Conservation (phyloP, 2,888 invertebrate species). For the Drosophila fungiperda region DNA sequence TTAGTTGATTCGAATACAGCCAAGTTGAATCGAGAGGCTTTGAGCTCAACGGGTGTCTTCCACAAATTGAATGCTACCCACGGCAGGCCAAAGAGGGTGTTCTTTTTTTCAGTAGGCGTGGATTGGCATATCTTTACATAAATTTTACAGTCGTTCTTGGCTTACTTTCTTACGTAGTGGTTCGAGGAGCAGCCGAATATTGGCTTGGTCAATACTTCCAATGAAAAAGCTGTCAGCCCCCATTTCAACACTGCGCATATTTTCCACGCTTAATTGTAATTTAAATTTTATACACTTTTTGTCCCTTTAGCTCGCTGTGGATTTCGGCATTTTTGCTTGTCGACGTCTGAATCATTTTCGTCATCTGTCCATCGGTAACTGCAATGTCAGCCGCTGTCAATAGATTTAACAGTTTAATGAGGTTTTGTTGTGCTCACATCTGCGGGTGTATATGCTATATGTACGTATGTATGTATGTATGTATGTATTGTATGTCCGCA, state of each 20-base stretch:
- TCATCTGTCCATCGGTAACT: conserved; percentile 41
- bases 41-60: conserved; percentile 58
- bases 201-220: conserved; percentile 75
- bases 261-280: conserved; percentile 67
- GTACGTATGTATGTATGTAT: too few relatives aligned
- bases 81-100: neutral
- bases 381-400: conserved; percentile 60
- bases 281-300: conserved; percentile 54
- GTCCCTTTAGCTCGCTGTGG: conserved; percentile 2
- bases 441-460: conserved; percentile 45
- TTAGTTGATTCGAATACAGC: conserved; percentile 62
- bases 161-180: conserved; percentile 42
- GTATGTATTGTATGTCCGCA: conserved; percentile 44
- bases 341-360: conserved; percentile 24
- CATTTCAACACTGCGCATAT: conserved; percentile 57
- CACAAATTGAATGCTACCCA: conserved; percentile 66
- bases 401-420: conserved; percentile 80
- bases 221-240: conserved; percentile 33
- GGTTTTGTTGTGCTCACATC: conserved; percentile 70
- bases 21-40: conserved; percentile 37
- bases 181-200: conserved; percentile 31
- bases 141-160: conserved; percentile 68
- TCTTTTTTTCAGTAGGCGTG: conserved; percentile 29
- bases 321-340: conserved; percentile 3
- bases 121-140: conserved; percentile 68